Base-by-base conservation (phyloP, 2,888 invertebrate genomes). In the Dexiosoma caninum region DNA sequence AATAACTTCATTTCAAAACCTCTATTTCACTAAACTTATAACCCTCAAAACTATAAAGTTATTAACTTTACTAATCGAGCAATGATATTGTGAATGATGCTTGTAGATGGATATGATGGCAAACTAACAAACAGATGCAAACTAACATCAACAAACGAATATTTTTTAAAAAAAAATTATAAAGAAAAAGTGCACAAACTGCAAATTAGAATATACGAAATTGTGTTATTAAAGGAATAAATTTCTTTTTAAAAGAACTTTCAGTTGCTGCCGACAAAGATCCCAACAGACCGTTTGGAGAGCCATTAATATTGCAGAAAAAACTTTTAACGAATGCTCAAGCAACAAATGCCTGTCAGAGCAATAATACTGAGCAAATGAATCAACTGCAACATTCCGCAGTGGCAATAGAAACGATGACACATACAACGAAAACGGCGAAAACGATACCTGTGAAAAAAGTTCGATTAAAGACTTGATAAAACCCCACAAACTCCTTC, bases 231-330 rank as follows among this genome's bases (percentile, higher is more conserved):
- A 21, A 46, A 30, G 19, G 27, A 35, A 49, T 30, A 46, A 55
- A 62, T 66, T 72, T 62, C 42, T 60, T 2, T 23, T 62, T 40
- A 8, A 19, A 71, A 60, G 37, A 32, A 23, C 21, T 77, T 75
- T 46, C 51, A 57, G 67, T 81, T 84, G 85, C 83, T 85, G 81
- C 85, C 85, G 86, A 85, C 64, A 83, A 85, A 60, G 84, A 85
- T 42, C 83, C 86, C 35, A 87, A 87, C 71, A 84, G 95, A 90
- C 93, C 95, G 82, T 95, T 95, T 89, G 95, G 95, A 88, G 95
- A 95, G 90, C 95, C 96, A 81, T 92, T 96, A 90, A 94, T 95
- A 92, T 92, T 94, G 78, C 84, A 85, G 66, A 86, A 85, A 72
- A 86, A 75, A 67, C 82, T 83, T 40, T 42, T 83, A 10, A 66